Evolutionary conservation across 2,888 invertebrate genomes (phyloP).

Genomic region (Hyalella azteca): DNA sequence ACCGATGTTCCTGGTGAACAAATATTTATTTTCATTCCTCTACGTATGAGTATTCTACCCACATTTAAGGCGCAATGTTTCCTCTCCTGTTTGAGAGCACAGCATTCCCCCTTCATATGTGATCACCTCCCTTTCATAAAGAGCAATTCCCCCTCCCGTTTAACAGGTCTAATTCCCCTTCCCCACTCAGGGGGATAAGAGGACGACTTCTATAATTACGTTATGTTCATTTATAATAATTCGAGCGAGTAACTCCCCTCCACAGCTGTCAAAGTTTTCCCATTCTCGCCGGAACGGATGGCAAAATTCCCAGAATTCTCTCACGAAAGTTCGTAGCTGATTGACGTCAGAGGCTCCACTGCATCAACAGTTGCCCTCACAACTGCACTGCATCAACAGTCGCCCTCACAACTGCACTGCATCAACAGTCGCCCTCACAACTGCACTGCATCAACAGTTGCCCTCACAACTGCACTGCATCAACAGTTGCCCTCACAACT

Average conservation of each 20-base stretch:
- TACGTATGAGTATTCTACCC: too few species aligned
- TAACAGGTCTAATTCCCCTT: too few species aligned
- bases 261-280: conserved; percentile 32
- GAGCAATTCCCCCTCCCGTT: too few species aligned
- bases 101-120: too few species aligned
- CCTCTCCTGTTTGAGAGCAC: too few species aligned
- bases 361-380: neutral
- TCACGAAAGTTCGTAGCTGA: conserved; percentile 8
- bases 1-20: too few species aligned
- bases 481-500: neutral
- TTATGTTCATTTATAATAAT: conserved; percentile 4
- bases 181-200: neutral
- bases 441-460: conserved; percentile 6
- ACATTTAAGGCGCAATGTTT: too few species aligned
- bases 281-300: conserved; percentile 6
- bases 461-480: neutral
- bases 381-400: conserved; percentile 10
- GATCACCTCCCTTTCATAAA: too few species aligned
- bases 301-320: conserved; percentile 8
- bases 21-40: too few species aligned
- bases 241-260: neutral
- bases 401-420: neutral
- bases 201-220: neutral
- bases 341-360: neutral
- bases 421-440: neutral